Percentiles rank a stretch among this genome's conserved stretches.
Conservation (phyloP, 1,140 invertebrate genomes). For the Sesamia nonagrioides region DNA sequence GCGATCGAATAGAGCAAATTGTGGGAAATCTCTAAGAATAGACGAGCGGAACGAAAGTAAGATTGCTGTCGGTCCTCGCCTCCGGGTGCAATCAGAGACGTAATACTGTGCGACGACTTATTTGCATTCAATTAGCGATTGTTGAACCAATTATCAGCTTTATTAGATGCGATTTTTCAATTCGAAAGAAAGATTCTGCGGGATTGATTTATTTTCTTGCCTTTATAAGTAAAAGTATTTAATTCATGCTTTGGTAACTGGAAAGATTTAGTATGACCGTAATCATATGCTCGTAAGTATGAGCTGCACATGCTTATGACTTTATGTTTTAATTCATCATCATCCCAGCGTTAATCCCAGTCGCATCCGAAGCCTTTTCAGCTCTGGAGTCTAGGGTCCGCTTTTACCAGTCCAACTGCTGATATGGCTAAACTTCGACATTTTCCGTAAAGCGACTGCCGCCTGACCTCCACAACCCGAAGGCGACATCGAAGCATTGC, state of each 20-base stretch:
- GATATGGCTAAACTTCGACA: too few relatives aligned
- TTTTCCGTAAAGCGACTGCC: too few relatives aligned
- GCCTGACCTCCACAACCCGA: too few relatives aligned
- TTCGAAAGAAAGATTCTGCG: not conserved
- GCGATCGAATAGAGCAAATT: slow-evolving; percentile 66
- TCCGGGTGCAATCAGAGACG: slow-evolving; percentile 42
- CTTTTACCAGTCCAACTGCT: too few relatives aligned
- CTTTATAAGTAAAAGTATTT: too few relatives aligned
- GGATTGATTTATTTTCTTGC: slow-evolving; percentile 10
- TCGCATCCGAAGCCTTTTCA: too few relatives aligned
- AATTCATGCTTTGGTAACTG: not conserved
- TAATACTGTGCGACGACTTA: slow-evolving; percentile 26
- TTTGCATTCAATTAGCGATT: slow-evolving; percentile 44
- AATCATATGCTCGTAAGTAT: too few relatives aligned
- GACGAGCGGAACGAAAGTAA: slow-evolving; percentile 67
- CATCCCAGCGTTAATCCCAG: too few relatives aligned
- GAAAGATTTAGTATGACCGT: not conserved
- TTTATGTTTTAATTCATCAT: too few relatives aligned
- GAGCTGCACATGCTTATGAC: too few relatives aligned
- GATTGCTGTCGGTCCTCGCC: slow-evolving; percentile 59
- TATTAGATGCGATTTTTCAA: slow-evolving; percentile 11
- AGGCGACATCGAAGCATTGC: too few relatives aligned
- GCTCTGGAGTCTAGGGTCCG: too few relatives aligned
- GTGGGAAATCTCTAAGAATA: slow-evolving; percentile 72
- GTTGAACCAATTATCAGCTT: slow-evolving; percentile 26